These are phyloP conservation scores for Triplophysa siluroides DNA, from an alignment of 2,113 vertebrate genomes.

Conservation along the genomic window DNA sequence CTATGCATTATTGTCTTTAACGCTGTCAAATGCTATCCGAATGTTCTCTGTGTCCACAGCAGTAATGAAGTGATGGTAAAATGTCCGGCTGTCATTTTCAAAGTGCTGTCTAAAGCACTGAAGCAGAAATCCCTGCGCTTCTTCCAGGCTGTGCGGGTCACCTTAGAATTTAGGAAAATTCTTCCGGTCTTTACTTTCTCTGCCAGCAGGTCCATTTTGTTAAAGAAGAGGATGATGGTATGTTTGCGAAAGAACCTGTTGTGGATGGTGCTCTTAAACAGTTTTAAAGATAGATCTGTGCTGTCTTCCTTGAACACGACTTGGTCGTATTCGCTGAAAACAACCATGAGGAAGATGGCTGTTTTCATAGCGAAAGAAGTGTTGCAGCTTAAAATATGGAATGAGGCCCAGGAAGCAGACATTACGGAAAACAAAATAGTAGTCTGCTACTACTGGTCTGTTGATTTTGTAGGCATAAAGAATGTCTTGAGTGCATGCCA, in stretches of 20 bases:
- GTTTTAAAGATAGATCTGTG: constrained; percentile 95
- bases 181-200: constrained; percentile 97
- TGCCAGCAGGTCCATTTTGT: constrained; percentile 96
- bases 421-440: neutral
- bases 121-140: constrained; percentile 23
- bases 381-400: no score
- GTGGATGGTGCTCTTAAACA: constrained; percentile 93
- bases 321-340: constrained; percentile 7
- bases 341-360: neutral
- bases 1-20: constrained; percentile 94
- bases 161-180: constrained; percentile 95
- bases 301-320: constrained; percentile 71
- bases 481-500: constrained; percentile 5
- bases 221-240: constrained; percentile 94
- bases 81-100: constrained; percentile 89
- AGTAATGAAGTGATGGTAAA: constrained; percentile 97
- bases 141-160: constrained; percentile 67
- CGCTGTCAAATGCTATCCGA: constrained; percentile 93
- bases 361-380: neutral
- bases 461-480: neutral
- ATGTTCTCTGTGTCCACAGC: constrained; percentile 97
- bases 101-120: constrained; percentile 86
- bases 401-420: neutral
- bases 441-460: neutral
- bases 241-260: constrained; percentile 95